These are phyloP conservation scores for Thalassophryne amazonica DNA, from an alignment of 2,797 vertebrate genomes.

Conservation along the genomic window DNA sequence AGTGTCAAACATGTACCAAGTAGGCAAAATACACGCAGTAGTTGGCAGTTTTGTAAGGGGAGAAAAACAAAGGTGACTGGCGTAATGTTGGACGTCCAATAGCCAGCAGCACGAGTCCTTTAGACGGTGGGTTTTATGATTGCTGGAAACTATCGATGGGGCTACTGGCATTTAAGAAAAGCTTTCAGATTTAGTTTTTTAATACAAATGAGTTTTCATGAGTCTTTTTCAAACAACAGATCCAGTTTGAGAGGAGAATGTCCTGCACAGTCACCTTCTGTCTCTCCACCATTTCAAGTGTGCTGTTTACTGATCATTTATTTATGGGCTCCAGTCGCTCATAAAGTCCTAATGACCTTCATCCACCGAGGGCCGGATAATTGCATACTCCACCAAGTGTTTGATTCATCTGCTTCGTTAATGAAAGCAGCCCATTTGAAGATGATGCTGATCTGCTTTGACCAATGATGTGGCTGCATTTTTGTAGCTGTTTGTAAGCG, in stretches of 20 bases:
- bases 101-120: too few relatives aligned
- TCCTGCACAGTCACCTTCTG: constrained; percentile 39
- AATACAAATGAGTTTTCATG: too few relatives aligned
- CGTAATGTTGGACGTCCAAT: too few relatives aligned
- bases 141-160: too few relatives aligned
- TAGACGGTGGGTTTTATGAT: too few relatives aligned
- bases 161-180: too few relatives aligned
- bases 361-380: constrained; percentile 55
- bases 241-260: neutral
- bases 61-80: too few relatives aligned
- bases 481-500: neutral
- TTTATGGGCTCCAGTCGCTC: constrained; percentile 58
- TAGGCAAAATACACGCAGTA: too few relatives aligned
- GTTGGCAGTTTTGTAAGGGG: too few relatives aligned
- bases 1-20: too few relatives aligned
- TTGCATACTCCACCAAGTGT: constrained; percentile 58
- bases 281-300: constrained; percentile 9
- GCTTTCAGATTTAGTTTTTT: too few relatives aligned
- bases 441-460: constrained; percentile 17
- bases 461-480: neutral
- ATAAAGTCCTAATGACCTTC: constrained; percentile 64
- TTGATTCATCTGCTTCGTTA: constrained; percentile 63
- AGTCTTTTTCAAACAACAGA: neutral
- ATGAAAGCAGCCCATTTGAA: constrained; percentile 48
- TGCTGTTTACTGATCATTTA: constrained; percentile 64